Evolutionary conservation across 2,113 vertebrate genomes (phyloP).

Genomic region (Pterocles orientalis): DNA sequence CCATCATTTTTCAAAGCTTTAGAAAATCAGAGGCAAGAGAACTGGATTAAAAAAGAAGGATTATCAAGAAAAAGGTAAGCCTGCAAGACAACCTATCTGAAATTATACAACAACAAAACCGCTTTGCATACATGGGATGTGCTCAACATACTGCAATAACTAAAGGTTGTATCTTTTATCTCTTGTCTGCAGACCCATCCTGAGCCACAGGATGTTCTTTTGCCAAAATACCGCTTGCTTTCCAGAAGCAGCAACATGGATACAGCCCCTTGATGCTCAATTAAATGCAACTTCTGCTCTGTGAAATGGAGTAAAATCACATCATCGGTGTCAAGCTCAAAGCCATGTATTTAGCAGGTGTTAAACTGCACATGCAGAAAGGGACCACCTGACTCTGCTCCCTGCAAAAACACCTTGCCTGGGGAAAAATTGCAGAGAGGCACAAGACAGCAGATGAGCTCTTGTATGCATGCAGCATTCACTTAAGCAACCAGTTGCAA

Average conservation of each 20-base stretch:
- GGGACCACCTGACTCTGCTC: neutral
- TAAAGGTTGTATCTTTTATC: neutral
- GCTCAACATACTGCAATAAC: neutral
- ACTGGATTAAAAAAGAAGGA: neutral
- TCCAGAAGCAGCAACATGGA: neutral
- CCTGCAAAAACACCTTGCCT: neutral
- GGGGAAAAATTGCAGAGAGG: fast-evolving
- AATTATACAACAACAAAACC: neutral
- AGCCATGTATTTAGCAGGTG: fast-evolving
- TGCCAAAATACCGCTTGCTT: neutral
- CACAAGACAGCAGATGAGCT: neutral
- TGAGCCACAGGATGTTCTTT: neutral
- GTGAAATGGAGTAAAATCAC: neutral
- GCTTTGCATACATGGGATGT: neutral
- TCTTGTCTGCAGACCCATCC: neutral
- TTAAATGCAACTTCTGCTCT: neutral
- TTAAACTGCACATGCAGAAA: neutral
- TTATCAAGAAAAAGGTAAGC: neutral
- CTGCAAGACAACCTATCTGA: neutral
- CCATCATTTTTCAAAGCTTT: neutral
- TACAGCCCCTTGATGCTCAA: neutral
- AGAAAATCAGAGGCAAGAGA: neutral
- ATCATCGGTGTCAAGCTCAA: fast-evolving
- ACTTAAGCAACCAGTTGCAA: neutral
- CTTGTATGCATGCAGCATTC: too few species aligned